These are phyloP conservation scores for Eremophila alpestris DNA, from an alignment of 2,797 vertebrate species.

Conservation along the genomic window DNA sequence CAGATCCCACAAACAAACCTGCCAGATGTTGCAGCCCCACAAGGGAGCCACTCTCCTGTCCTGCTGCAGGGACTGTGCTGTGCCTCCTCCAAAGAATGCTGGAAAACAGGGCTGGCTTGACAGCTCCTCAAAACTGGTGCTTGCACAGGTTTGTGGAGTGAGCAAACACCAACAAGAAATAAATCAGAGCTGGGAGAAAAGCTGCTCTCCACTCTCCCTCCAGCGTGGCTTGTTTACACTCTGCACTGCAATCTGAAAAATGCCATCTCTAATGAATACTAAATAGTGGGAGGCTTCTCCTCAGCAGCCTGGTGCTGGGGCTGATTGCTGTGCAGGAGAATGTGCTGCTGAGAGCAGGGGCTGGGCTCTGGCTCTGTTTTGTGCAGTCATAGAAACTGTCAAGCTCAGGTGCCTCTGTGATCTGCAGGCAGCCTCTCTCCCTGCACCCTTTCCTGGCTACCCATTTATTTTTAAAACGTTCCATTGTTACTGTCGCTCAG, in stretches of 20 bases:
- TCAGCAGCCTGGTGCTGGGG: slow-evolving; percentile 22
- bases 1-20: not conserved
- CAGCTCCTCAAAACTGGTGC: not conserved
- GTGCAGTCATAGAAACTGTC: slow-evolving; percentile 60
- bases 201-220: not conserved
- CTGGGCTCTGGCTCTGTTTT: not conserved
- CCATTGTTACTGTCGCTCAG: not conserved
- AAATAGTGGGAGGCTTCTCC: slow-evolving; percentile 42
- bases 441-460: slow-evolving; percentile 37
- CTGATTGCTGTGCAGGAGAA: slow-evolving; percentile 28
- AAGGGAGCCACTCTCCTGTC: not conserved
- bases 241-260: slow-evolving; percentile 28
- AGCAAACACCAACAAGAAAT: not conserved
- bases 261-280: slow-evolving; percentile 47
- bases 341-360: not conserved
- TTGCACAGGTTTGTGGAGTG: not conserved
- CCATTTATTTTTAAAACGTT: slow-evolving; percentile 1
- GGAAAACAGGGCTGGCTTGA: not conserved
- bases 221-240: slow-evolving; percentile 5
- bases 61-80: not conserved
- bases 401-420: slow-evolving; percentile 48
- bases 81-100: not conserved
- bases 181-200: slow-evolving; percentile 8
- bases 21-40: slow-evolving; percentile 31
- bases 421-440: slow-evolving; percentile 28